A percentile compares a stretch with the other conserved stretches of the same genome.
These are phyloP conservation scores for Theocolax elegans DNA, from an alignment of 1,140 invertebrate species.

Conservation along the genomic window DNA sequence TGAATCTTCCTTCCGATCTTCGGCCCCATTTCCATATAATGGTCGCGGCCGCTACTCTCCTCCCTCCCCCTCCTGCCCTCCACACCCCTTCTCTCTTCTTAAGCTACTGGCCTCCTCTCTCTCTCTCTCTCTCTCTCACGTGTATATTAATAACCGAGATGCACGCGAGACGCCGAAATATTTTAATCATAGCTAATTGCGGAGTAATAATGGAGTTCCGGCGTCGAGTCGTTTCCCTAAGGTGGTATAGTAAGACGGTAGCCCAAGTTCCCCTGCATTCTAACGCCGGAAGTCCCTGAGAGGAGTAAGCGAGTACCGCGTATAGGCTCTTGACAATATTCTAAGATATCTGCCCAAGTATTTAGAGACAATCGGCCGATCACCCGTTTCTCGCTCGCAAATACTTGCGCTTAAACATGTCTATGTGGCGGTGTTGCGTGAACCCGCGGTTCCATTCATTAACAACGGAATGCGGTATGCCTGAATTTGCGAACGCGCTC, in stretches of 20 bases:
- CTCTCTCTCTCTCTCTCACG: slow-evolving; percentile 48
- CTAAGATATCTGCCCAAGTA: slow-evolving; percentile 31
- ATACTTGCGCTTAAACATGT: slow-evolving; percentile 18
- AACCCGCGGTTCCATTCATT: slow-evolving; percentile 4
- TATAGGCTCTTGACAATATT: slow-evolving; percentile 14
- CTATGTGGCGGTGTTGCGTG: neutral
- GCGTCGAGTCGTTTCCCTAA: slow-evolving; percentile 40
- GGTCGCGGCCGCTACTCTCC: neutral
- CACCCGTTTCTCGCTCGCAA: neutral
- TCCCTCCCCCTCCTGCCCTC: slow-evolving; percentile 50
- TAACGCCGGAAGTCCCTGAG: neutral
- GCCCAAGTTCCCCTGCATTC: slow-evolving; percentile 29
- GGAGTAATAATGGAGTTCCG: slow-evolving; percentile 68
- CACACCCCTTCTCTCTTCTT: slow-evolving; percentile 39
- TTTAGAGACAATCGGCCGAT: slow-evolving; percentile 30
- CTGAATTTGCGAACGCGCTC: neutral
- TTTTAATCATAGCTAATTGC: slow-evolving; percentile 69
- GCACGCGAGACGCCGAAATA: slow-evolving; percentile 67
- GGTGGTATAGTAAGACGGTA: neutral
- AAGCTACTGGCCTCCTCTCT: no score
- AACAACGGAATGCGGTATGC: neutral
- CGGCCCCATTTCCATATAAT: slow-evolving; percentile 46
- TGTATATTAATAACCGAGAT: slow-evolving; percentile 67
- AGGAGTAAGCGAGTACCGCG: neutral
- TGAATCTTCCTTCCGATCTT: slow-evolving; percentile 57